phyloP scores from a whole-genome alignment of 2,113 vertebrate species.

The Corythaeola cristata region DNA sequence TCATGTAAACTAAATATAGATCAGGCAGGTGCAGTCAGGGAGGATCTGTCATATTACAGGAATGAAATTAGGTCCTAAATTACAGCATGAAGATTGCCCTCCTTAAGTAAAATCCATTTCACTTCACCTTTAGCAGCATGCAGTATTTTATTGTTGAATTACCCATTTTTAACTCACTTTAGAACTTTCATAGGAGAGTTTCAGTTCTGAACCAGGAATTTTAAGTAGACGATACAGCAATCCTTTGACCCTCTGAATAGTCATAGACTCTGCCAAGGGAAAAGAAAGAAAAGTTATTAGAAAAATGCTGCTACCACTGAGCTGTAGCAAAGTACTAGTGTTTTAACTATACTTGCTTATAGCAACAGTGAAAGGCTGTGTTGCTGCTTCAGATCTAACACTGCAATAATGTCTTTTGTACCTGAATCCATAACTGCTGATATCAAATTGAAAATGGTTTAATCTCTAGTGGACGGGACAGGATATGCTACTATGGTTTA shows the following conservation, averaged over 20 bases:
- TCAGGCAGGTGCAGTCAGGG: not conserved
- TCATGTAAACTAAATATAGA: not conserved
- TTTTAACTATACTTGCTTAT: not conserved
- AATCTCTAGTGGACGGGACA: not conserved
- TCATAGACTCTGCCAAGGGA: slow-evolving; percentile 85
- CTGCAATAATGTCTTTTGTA: slow-evolving; percentile 3
- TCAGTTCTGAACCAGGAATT: slow-evolving; percentile 83
- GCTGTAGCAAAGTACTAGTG: not conserved
- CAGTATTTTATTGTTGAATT: not conserved
- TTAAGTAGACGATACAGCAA: slow-evolving; percentile 86
- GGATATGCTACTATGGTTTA: not conserved
- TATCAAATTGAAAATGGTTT: not conserved
- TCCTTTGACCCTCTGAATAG: slow-evolving; percentile 91
- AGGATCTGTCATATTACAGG: not conserved
- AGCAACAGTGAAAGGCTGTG: slow-evolving; percentile 4
- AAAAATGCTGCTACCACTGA: slow-evolving; percentile 9
- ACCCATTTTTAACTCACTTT: slow-evolving; percentile 79
- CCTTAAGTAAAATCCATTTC: not conserved
- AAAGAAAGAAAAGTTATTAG: not conserved
- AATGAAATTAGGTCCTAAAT: not conserved
- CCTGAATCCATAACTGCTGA: not conserved
- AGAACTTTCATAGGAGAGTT: slow-evolving; percentile 84
- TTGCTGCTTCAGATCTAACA: slow-evolving; percentile 49
- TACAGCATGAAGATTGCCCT: not conserved
- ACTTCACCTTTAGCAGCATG: not conserved